Conservation (phyloP, 1,140 invertebrate genomes). For the Pogonomyrmex barbatus region DNA sequence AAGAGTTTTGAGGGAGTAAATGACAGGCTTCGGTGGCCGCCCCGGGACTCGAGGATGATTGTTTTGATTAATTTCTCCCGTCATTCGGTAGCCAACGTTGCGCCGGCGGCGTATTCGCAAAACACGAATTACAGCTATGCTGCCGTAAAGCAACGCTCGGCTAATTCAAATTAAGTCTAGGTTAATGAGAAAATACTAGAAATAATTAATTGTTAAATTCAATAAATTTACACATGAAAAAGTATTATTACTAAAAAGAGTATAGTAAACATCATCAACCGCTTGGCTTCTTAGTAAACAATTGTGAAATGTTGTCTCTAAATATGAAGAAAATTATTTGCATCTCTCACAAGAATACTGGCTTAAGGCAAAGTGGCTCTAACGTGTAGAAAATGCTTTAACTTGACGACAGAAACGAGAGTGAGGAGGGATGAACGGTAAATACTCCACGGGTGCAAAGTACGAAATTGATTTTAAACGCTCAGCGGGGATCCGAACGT, state of each 20-base stretch:
- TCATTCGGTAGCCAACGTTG: conserved; percentile 81
- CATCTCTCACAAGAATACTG: not conserved
- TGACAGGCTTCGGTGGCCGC: conserved; percentile 80
- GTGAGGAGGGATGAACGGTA: not conserved
- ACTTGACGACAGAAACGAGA: conserved; percentile 37
- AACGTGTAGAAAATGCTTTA: conserved; percentile 28
- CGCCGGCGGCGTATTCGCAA: conserved; percentile 77
- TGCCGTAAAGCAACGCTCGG: too few relatives aligned
- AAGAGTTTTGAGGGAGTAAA: conserved; percentile 81
- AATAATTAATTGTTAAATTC: not conserved
- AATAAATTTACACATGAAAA: not conserved
- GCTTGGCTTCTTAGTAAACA: not conserved
- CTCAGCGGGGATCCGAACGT: conserved; percentile 36
- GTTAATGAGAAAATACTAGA: not conserved
- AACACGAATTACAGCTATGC: conserved; percentile 67
- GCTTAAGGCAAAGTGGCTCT: conserved; percentile 4
- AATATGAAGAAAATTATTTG: conserved; percentile 7
- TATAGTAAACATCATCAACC: not conserved
- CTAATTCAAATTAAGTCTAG: not conserved
- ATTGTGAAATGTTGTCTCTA: not conserved
- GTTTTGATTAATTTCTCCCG: conserved; percentile 84
- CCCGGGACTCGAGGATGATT: conserved; percentile 79
- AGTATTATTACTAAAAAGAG: not conserved
- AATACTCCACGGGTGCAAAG: conserved; percentile 43
- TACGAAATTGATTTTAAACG: conserved; percentile 55